Conservation (phyloP, 2,113 vertebrate genomes). For the Oxygymnocypris stewartii region DNA sequence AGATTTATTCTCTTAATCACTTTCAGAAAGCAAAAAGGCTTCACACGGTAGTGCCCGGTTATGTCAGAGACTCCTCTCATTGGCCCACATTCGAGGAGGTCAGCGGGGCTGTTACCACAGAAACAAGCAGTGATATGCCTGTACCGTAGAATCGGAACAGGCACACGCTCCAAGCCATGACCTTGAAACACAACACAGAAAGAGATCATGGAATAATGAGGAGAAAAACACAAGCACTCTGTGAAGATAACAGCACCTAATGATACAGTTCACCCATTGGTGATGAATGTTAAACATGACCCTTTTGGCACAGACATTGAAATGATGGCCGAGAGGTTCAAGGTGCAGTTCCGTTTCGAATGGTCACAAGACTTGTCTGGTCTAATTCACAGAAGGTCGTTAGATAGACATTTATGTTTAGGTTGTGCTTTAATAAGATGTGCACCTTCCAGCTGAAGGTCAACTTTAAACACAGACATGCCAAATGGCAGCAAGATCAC, state of each 20-base stretch:
- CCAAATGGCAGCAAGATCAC: slow-evolving; percentile 11
- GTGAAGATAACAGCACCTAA: slow-evolving; percentile 25
- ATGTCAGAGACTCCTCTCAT: slow-evolving; percentile 16
- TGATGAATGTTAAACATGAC: slow-evolving; percentile 35
- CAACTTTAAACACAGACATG: slow-evolving; percentile 5
- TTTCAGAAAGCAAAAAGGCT: slow-evolving; percentile 10
- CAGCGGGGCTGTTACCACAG: slow-evolving; percentile 16
- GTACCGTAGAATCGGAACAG: background rate
- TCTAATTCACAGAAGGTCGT: background rate
- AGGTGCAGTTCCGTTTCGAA: background rate
- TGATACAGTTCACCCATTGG: background rate
- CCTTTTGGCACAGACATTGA: slow-evolving; percentile 18
- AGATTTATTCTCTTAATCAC: slow-evolving; percentile 43
- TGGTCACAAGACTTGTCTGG: slow-evolving; percentile 14
- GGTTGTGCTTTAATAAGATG: slow-evolving; percentile 3
- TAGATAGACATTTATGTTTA: background rate
- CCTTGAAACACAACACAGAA: slow-evolving; percentile 28
- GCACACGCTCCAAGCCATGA: slow-evolving; percentile 7
- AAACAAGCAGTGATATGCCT: background rate
- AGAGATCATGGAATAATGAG: slow-evolving; percentile 9
- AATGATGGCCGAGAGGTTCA: background rate
- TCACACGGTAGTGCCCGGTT: slow-evolving; percentile 32
- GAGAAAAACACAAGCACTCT: slow-evolving; percentile 12
- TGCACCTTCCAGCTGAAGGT: slow-evolving; percentile 4
- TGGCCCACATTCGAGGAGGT: slow-evolving; percentile 28